Percentiles rank a stretch among this genome's conserved stretches.
These are phyloP conservation scores for Zophobas morio DNA, from an alignment of 1,140 invertebrate species.

Conservation along the genomic window DNA sequence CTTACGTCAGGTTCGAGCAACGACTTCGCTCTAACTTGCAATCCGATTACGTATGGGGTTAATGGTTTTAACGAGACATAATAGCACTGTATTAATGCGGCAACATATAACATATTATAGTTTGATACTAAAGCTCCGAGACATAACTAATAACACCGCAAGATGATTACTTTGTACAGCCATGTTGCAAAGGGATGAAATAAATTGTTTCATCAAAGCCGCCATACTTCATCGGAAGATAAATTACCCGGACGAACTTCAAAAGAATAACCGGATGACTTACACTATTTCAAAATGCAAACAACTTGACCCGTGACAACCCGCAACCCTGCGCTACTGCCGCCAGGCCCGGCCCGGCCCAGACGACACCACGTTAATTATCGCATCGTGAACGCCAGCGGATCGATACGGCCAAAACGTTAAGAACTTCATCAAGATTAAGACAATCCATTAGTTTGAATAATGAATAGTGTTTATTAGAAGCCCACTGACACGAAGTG, in stretches of 20 bases:
- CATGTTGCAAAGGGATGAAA: constrained; percentile 18
- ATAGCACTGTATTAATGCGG: constrained; percentile 41
- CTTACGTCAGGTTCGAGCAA: constrained; percentile 31
- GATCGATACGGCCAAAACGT: too few relatives aligned
- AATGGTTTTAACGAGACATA: constrained; percentile 46
- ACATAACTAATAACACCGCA: constrained; percentile 42
- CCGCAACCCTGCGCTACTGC: too few relatives aligned
- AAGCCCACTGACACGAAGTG: too few relatives aligned
- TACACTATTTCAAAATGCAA: constrained; percentile 24
- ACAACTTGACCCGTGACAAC: not conserved
- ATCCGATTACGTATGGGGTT: constrained; percentile 50
- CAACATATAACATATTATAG: constrained; percentile 47
- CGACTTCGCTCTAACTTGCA: constrained; percentile 40
- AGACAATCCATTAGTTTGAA: too few relatives aligned
- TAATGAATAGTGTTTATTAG: too few relatives aligned
- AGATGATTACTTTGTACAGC: constrained; percentile 40
- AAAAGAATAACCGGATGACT: not conserved
- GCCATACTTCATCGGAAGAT: constrained; percentile 18
- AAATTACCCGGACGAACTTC: not conserved
- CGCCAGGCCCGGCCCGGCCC: too few relatives aligned
- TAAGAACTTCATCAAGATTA: too few relatives aligned
- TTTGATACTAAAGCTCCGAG: constrained; percentile 45
- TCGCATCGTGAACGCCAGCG: too few relatives aligned
- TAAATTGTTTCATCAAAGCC: constrained; percentile 40
- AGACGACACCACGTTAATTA: too few relatives aligned